Evolutionary conservation across 1,140 invertebrate species (phyloP), one percentile per base, ranked within the genome.

Genomic region (Anoplolepis gracilipes): DNA sequence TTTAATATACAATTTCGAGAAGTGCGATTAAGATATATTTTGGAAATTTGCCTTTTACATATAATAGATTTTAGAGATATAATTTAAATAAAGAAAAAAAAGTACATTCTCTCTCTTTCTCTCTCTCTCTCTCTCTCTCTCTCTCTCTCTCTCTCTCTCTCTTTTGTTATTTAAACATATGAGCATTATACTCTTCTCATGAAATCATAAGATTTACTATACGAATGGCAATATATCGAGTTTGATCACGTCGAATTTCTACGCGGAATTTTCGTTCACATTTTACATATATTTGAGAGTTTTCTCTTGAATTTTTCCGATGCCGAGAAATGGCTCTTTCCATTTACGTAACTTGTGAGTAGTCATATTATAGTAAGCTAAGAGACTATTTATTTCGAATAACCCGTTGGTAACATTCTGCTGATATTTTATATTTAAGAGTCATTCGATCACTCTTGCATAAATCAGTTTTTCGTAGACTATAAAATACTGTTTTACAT

Each of bases 321-420:
- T 33, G 7, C 46, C 39, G 33, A 53, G 33, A 79, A 79, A 79
- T 16, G 42, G 6, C 16, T 28, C 22, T 4, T 0, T 16, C 19
- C 13, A 69, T 79, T 55, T 19, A 46, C 22, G 33, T 79, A 28
- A 78, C 28, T 53, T 4, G 13, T 46, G 59, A 33, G 42, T 30
- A 64, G 64, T 84, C 28, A 62, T 36, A 39, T 53, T 25, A 53
- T 42, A 53, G 53, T 76, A 86, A 84, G 22, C 46, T 64, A 28
- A 10, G 49, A 36, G 39, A 72, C 19, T 64, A 84, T 70, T 76
- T 84, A 46, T 78, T 72, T 76, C 33, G 72, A 62, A 87, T 87
- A 85, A 85, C 42, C 33, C 19, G 8, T 53, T 49, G 53, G 19
- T 13, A 16, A 4, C 8, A 49, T 42, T 61, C 13, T 13, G 39